A percentile compares a stretch with the other conserved stretches of the same genome.
These are phyloP conservation scores for Entomyzon cyanotis DNA, from an alignment of 2,113 vertebrate genomes.

Conservation along the genomic window DNA sequence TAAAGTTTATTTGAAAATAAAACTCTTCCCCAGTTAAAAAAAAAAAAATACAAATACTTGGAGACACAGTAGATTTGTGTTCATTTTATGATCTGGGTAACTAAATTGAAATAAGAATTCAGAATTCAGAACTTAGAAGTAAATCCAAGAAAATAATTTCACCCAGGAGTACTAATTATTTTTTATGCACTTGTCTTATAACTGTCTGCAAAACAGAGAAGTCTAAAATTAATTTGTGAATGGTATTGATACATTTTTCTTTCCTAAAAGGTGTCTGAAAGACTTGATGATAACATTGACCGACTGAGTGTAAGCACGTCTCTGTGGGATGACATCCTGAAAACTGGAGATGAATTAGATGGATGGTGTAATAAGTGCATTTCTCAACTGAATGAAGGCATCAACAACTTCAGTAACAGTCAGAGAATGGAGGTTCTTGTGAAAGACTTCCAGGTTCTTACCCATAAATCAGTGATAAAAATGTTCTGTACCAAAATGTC, in stretches of 20 bases:
- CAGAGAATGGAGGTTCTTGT: slow-evolving; percentile 78
- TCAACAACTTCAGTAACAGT: slow-evolving; percentile 77
- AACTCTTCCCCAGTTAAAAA: neutral
- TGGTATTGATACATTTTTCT: neutral
- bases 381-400: slow-evolving; percentile 79
- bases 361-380: slow-evolving; percentile 81
- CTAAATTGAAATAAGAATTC: neutral
- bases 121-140: neutral
- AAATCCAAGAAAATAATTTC: neutral
- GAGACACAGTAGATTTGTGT: neutral
- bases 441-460: slow-evolving; percentile 85
- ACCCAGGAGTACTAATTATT: neutral
- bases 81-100: neutral
- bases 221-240: neutral
- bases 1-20: neutral
- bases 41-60: neutral
- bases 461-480: neutral
- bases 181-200: neutral
- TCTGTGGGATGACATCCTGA: slow-evolving; percentile 89
- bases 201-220: neutral
- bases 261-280: slow-evolving; percentile 83
- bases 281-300: slow-evolving; percentile 85
- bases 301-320: slow-evolving; percentile 76
- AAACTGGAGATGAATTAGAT: slow-evolving; percentile 83
- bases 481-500: neutral